Evolutionary conservation across 1,140 invertebrate genomes (phyloP).

Genomic region (Varroa destructor): DNA sequence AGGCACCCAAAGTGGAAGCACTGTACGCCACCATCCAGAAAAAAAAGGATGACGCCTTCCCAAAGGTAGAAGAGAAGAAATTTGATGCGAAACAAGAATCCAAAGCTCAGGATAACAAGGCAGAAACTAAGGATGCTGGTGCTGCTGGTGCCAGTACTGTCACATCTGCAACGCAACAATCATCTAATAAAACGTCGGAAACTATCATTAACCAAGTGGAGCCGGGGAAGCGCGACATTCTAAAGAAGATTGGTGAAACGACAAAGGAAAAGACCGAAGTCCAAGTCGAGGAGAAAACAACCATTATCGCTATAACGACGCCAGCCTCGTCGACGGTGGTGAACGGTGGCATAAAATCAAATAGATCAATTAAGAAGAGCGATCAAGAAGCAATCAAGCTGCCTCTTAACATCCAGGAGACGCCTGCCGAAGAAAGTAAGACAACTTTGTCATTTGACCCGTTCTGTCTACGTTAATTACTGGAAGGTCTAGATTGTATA

Average conservation of each 20-base stretch:
- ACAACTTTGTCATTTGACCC: neutral
- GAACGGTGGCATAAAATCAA: neutral
- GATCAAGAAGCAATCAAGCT: neutral
- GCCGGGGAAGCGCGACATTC: neutral
- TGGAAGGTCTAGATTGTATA: conserved; percentile 1
- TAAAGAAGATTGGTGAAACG: conserved; percentile 7
- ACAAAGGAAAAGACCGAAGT: conserved; percentile 19
- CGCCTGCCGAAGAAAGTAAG: conserved; percentile 25
- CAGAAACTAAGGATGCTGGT: no score
- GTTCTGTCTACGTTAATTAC: neutral
- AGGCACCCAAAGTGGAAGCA: neutral
- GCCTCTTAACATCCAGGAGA: conserved; percentile 12
- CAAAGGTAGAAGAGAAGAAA: neutral
- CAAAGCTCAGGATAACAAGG: no score
- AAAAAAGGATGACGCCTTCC: conserved; percentile 10
- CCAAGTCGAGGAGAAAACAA: conserved; percentile 15
- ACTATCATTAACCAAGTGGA: neutral
- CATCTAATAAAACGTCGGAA: neutral
- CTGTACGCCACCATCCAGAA: conserved; percentile 23
- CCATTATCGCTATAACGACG: neutral
- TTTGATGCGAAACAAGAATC: neutral
- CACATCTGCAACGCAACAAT: neutral
- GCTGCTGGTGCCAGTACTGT: neutral
- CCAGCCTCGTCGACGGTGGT: neutral
- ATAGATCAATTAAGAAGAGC: neutral